Evolutionary conservation across 2,797 vertebrate species (phyloP).

Genomic region (Peromyscus eremicus): DNA sequence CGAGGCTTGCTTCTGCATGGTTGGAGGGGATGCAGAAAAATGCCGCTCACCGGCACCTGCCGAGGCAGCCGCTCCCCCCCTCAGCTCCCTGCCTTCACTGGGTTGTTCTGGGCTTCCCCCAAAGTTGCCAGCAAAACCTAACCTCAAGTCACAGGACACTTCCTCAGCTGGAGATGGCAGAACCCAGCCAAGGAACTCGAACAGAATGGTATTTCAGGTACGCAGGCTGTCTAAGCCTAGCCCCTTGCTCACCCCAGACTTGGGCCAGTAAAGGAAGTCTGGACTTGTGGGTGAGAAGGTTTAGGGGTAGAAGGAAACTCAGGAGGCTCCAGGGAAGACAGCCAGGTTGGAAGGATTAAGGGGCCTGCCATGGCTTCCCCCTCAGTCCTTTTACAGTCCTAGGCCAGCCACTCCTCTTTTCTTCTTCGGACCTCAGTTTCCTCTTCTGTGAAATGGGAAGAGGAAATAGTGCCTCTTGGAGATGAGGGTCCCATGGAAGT

Average conservation of each 20-base stretch:
- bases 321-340: background rate
- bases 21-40: background rate
- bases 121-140: background rate
- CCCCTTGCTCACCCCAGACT: background rate
- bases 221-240: background rate
- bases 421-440: background rate
- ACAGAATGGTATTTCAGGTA: background rate
- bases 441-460: conserved; percentile 63
- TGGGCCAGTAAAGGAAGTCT: background rate
- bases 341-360: background rate
- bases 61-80: no score
- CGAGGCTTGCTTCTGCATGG: background rate
- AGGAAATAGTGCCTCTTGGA: background rate
- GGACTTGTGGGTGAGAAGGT: background rate
- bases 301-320: background rate
- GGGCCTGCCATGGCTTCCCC: background rate
- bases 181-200: background rate
- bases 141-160: background rate
- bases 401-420: background rate
- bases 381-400: background rate
- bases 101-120: background rate
- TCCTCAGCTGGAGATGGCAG: background rate
- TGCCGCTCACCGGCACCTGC: background rate
- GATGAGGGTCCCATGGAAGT: background rate
- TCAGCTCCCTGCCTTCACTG: rapidly evolving